Conservation (phyloP, 2,113 vertebrate species). For the Rhineura floridana region DNA sequence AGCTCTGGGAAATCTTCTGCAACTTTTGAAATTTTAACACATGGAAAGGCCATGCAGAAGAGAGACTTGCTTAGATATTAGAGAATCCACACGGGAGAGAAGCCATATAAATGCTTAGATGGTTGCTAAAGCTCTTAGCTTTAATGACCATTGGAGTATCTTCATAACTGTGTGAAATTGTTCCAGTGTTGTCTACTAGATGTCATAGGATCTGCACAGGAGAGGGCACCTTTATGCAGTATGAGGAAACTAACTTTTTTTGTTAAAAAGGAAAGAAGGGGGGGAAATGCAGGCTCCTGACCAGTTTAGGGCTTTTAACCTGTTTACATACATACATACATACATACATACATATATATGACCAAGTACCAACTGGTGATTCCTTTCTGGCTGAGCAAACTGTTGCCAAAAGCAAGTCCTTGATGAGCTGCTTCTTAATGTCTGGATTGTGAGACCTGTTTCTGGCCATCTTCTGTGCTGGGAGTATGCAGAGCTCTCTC, state of each 20-base stretch:
- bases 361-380: too few species aligned
- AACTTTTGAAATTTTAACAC: background rate
- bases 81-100: constrained; percentile 41
- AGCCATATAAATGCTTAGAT: background rate
- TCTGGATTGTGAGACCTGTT: background rate
- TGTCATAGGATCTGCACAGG: background rate
- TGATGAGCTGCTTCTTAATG: background rate
- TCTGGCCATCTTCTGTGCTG: too few species aligned
- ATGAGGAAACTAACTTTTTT: background rate
- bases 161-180: background rate
- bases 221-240: background rate
- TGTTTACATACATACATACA: too few species aligned
- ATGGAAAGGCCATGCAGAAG: background rate
- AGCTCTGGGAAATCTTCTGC: background rate
- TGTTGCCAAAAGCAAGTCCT: background rate
- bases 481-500: too few species aligned
- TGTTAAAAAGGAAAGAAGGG: background rate
- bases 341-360: too few species aligned
- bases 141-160: background rate
- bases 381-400: background rate
- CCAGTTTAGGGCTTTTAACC: background rate
- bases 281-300: background rate
- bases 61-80: constrained; percentile 18
- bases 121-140: too few species aligned
- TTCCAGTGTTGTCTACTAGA: background rate